Conservation (phyloP, 1,140 invertebrate genomes). For the Tetramorium parvispinum region DNA sequence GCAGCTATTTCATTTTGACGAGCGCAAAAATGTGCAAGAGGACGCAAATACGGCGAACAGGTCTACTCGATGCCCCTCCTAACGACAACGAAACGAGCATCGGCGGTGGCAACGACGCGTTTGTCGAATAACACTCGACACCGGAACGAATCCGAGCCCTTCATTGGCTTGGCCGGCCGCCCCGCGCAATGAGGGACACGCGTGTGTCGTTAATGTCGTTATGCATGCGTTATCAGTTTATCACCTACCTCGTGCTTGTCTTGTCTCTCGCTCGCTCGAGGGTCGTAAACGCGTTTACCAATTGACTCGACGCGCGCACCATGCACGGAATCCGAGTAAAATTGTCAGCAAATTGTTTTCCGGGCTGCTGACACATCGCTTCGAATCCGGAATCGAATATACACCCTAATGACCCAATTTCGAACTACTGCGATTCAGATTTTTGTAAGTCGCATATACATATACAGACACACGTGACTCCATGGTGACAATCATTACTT, state of each 20-base stretch:
- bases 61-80: not conserved
- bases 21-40: not conserved
- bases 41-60: not conserved
- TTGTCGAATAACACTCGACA: conserved; percentile 20
- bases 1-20: not conserved
- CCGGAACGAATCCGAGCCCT: conserved; percentile 28
- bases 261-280: conserved; percentile 41
- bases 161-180: conserved; percentile 19
- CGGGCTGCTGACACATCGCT: conserved; percentile 16
- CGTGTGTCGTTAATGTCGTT: conserved; percentile 56
- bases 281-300: conserved; percentile 57
- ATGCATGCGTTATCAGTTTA: conserved; percentile 67
- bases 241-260: conserved; percentile 41
- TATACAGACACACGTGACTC: not conserved
- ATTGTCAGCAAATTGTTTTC: conserved; percentile 58
- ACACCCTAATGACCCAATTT: conserved; percentile 36
- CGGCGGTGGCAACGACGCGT: not conserved
- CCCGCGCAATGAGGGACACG: conserved; percentile 31
- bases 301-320: conserved; percentile 42
- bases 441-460: not conserved
- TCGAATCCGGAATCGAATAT: conserved; percentile 1
- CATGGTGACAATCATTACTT: not conserved
- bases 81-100: conserved; percentile 16
- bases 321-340: conserved; percentile 15
- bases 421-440: not conserved